Base-by-base conservation (phyloP, 2,797 vertebrate genomes). In the Rhabdophis nuchalis region DNA sequence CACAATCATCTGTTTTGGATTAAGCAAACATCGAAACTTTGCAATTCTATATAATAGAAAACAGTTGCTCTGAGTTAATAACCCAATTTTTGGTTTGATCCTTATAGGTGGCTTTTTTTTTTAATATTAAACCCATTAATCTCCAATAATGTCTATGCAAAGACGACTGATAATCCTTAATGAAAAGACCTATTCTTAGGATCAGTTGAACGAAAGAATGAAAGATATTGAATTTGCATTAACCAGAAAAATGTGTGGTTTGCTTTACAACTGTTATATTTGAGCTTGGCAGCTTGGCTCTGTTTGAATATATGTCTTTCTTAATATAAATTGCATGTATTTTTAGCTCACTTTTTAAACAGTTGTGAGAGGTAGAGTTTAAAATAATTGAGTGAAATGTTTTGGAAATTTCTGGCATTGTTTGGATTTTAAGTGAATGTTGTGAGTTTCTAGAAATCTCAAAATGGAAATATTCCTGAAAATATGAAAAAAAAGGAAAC, bases 81-180 rank as follows among this genome's bases (percentile, higher is more conserved):
- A 86, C 87, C 87, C 57, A 95, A 94, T 95, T 94, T 92, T 95
- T 88, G 94, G 54, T 87, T 93, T 95, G 93, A 95, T 92, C 86
- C 64, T 96, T 92, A 94, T 91, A 89, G 86, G 91, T 86, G 85
- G 85, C 87, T 93, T 95, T 94, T 60, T 82, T 94, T 68, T n/a
- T n/a, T n/a, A n/a, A 82, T 92, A 94, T 95, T 96, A 94, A 94
- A 92, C 94, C 94, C 92, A 95, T 95, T 96, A 96, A 96, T 96
- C 85, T 91, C 96, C 91, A 90, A 90, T 94, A 93, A 94, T 27
- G 93, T 57, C 52, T 95, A 32, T 96, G 57, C 68, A 96, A 96
- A 96, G 52, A 77, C 93, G 86, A 92, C 77, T 94, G 91, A 89
- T 96, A 96, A 96, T 96, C 96, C 95, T 96, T 95, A 96, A 94